Percentiles rank a stretch among this genome's conserved stretches.
Evolutionary conservation across 2,797 vertebrate genomes (phyloP).

Genomic region (Amblyopsis hoosieri): DNA sequence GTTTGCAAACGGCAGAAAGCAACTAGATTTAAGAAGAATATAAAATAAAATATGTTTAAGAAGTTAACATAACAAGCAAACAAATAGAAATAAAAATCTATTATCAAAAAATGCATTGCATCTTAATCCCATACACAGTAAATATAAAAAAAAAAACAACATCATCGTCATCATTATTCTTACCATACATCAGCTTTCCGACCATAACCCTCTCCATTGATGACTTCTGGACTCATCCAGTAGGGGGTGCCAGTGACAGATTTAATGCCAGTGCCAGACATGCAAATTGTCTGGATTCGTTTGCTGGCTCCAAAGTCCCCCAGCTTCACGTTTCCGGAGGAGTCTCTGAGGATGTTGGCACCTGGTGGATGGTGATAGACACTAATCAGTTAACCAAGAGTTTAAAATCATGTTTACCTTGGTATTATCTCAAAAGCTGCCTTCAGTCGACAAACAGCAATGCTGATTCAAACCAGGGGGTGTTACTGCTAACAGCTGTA

Average conservation of each 20-base stretch:
- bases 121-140: no score
- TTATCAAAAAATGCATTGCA: background rate
- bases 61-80: background rate
- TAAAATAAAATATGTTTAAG: background rate
- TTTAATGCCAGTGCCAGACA: slow-evolving; percentile 93
- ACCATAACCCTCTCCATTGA: slow-evolving; percentile 92
- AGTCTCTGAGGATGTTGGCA: slow-evolving; percentile 92
- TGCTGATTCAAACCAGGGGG: background rate
- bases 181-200: slow-evolving; percentile 93
- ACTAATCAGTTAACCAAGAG: slow-evolving; percentile 31
- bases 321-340: slow-evolving; percentile 91
- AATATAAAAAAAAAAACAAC: background rate
- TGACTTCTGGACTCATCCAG: slow-evolving; percentile 96
- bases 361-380: slow-evolving; percentile 68
- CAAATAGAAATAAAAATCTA: background rate
- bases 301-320: slow-evolving; percentile 94
- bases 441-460: background rate
- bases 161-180: slow-evolving; percentile 32
- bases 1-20: background rate
- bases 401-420: slow-evolving; percentile 9
- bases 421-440: no score
- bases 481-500: background rate
- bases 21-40: background rate
- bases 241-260: slow-evolving; percentile 94
- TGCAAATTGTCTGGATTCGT: slow-evolving; percentile 94